Percentiles rank a stretch among this genome's conserved stretches.
These are phyloP conservation scores for Operophtera brumata DNA, from an alignment of 2,888 invertebrate genomes.

Conservation along the genomic window DNA sequence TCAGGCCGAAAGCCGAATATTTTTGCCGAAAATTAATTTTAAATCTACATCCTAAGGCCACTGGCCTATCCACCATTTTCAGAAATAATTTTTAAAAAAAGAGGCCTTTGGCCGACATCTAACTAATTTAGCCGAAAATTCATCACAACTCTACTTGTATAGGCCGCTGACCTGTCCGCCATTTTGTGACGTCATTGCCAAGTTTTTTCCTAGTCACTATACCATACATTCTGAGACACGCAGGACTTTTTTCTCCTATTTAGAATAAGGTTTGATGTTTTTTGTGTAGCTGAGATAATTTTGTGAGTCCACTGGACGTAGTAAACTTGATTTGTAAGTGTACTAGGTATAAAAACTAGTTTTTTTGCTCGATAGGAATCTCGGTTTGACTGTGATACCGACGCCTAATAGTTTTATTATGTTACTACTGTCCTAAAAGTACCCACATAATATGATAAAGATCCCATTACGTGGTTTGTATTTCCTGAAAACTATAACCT, in stretches of 20 bases:
- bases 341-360: too few relatives aligned
- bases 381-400: too few relatives aligned
- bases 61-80: background rate
- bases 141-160: background rate
- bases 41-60: background rate
- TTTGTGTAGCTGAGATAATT: too few relatives aligned
- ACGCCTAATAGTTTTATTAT: too few relatives aligned
- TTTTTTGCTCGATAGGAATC: too few relatives aligned
- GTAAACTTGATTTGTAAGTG: too few relatives aligned
- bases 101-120: background rate
- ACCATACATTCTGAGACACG: background rate
- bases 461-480: too few relatives aligned
- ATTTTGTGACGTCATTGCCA: constrained; percentile 2
- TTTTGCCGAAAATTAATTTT: background rate
- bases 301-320: too few relatives aligned
- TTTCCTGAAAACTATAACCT: too few relatives aligned
- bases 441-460: too few relatives aligned
- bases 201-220: background rate
- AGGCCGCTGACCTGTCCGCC: background rate
- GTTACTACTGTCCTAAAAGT: too few relatives aligned
- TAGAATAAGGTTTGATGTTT: background rate
- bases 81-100: background rate
- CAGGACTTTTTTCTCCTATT: background rate
- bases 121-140: background rate
- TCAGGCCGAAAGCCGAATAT: background rate